Evolutionary conservation across 2,113 vertebrate genomes (phyloP), one percentile per base, ranked within the genome.

Genomic region (Phycodurus eques): DNA sequence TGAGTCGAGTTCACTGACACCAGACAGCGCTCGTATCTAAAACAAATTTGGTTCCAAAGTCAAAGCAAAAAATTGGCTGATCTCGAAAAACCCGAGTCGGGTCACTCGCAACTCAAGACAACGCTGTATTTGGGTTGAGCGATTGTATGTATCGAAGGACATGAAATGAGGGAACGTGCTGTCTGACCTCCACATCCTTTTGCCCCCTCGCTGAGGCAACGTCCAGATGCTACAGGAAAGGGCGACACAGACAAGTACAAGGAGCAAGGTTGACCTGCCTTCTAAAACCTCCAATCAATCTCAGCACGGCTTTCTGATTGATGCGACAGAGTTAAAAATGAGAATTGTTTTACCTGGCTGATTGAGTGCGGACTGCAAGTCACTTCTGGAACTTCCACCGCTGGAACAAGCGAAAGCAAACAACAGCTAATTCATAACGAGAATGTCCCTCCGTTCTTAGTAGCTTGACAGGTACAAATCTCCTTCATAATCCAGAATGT

Each of bases 301-400:
- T n/a, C n/a, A n/a, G n/a, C n/a, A n/a, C n/a, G n/a, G n/a, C n/a
- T n/a, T n/a, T n/a, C n/a, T n/a, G n/a, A n/a, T n/a, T n/a, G n/a
- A n/a, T n/a, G n/a, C n/a, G 2, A 39, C 35, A 39, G 35, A 2
- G 35, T 39, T 5, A 39, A 39, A 39, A 5, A 39, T 2, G 35
- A 39, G 10, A 0, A 64, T 57, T 63, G 22, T 31, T 71, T 90
- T 93, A 98, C 97, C 95, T 94, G 95, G 71, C 83, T 76, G 43
- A 85, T 61, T 15, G 85, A 66, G 79, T 90, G 84, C 51, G 73
- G 65, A 79, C 70, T 75, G 68, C 68, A 80, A 15, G 72, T 68
- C 5, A 74, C 69, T 65, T 93, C 90, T 67, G 88, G 86, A 5
- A 56, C 56, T 74, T 92, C 93, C 67, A 83, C 77, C 67, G 80